These are phyloP conservation scores for Myotis davidii DNA, from an alignment of 2,113 vertebrate genomes.

Conservation along the genomic window DNA sequence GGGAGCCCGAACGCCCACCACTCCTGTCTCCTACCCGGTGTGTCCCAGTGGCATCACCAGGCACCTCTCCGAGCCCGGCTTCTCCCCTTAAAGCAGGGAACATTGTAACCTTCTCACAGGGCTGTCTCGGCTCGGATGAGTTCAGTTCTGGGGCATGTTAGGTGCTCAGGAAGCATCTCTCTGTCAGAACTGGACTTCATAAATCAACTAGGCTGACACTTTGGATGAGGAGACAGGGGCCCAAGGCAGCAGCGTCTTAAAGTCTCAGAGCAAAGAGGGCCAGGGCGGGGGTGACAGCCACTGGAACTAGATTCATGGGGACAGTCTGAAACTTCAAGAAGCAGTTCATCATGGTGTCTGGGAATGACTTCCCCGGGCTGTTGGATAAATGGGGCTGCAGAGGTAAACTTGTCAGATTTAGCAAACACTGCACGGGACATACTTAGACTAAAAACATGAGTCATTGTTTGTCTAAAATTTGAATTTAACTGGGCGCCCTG, in stretches of 20 bases:
- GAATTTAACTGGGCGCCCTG: neutral
- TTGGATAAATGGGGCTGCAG: neutral
- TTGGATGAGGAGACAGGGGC: too few relatives aligned
- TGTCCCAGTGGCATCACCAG: rapidly evolving
- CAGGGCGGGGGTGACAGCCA: neutral
- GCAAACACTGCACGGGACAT: neutral
- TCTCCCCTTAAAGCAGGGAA: neutral
- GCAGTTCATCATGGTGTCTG: neutral
- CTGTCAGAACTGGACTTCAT: neutral
- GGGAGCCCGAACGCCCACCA: neutral
- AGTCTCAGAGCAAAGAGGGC: neutral
- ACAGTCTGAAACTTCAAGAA: neutral
- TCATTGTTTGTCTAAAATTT: neutral
- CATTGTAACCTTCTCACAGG: neutral
- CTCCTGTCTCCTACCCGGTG: neutral
- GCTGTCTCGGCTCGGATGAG: neutral
- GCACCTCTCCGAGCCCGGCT: neutral
- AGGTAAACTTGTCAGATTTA: neutral
- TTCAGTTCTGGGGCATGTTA: neutral
- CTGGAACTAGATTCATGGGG: neutral
- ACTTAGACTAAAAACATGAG: neutral
- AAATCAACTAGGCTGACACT: neutral
- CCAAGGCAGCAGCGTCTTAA: neutral
- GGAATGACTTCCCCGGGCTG: neutral
- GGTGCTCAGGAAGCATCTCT: neutral